Conservation (phyloP, 2,888 invertebrate genomes). For the Cecidostiba fungosa region DNA sequence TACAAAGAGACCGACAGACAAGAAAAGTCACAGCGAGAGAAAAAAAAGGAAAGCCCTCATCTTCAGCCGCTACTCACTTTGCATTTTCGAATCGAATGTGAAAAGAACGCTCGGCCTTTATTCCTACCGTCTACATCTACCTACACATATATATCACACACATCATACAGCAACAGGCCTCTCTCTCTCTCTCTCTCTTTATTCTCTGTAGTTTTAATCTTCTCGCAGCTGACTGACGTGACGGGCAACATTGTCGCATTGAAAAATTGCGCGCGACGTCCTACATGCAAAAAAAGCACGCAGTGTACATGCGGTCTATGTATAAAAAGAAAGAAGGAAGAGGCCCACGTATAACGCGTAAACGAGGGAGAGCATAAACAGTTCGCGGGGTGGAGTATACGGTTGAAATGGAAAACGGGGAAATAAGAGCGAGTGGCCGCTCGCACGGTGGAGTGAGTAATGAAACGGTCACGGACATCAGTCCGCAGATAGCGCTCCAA, state of each 20-base stretch:
- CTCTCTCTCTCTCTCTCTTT: conserved; percentile 59
- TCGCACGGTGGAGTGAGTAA: conserved; percentile 70
- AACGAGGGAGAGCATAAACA: not conserved
- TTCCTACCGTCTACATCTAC: conserved; percentile 3
- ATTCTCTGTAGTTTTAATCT: conserved; percentile 63
- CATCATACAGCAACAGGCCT: conserved; percentile 36
- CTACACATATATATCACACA: not conserved
- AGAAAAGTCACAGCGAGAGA: not conserved
- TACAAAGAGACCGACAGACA: not conserved
- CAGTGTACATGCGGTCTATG: not conserved
- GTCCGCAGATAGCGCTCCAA: conserved; percentile 68
- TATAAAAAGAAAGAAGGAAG: not conserved
- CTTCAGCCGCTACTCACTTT: not conserved
- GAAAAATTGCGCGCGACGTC: not conserved
- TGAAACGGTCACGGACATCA: conserved; percentile 72
- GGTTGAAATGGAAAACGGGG: conserved; percentile 46
- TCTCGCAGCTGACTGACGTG: conserved; percentile 51
- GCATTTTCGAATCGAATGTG: conserved; percentile 14
- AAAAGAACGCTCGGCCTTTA: conserved; percentile 34
- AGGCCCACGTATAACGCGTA: not conserved
- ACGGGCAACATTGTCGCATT: conserved; percentile 26
- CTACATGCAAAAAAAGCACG: not conserved
- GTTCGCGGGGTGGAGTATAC: not conserved
- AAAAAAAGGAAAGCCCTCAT: not conserved
- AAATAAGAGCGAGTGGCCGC: conserved; percentile 64